These are phyloP conservation scores for Steatocranus sp. DNA, from an alignment of 2,797 vertebrate species.

Conservation along the genomic window DNA sequence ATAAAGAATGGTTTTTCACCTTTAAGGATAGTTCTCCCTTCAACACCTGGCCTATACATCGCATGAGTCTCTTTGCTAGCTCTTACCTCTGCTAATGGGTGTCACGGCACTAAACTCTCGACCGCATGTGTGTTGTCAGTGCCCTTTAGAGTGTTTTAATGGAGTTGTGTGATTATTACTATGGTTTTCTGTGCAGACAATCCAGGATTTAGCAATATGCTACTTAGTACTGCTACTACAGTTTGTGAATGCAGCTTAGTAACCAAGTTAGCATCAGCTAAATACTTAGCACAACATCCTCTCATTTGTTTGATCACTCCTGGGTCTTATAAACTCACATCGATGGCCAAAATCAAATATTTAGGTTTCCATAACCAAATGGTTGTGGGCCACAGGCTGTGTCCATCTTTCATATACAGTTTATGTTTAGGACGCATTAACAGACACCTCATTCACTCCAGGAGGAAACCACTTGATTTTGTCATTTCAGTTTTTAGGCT, in stretches of 20 bases:
- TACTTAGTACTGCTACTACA: not conserved
- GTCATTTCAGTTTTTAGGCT: not conserved
- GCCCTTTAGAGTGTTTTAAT: rapidly evolving
- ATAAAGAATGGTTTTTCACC: not conserved
- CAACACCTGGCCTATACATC: not conserved
- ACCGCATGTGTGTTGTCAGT: not conserved
- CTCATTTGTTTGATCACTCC: rapidly evolving
- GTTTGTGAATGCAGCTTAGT: not conserved
- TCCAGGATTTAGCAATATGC: not conserved
- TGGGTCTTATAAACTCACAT: not conserved
- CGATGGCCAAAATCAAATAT: rapidly evolving
- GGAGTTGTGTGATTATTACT: not conserved
- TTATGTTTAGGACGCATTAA: rapidly evolving
- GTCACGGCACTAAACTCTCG: not conserved
- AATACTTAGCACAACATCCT: not conserved
- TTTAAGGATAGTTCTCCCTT: not conserved
- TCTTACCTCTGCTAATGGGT: not conserved
- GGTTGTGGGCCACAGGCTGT: not conserved
- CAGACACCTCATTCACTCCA: rapidly evolving
- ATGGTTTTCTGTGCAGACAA: not conserved
- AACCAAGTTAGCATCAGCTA: not conserved
- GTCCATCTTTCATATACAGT: not conserved
- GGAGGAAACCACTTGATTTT: not conserved
- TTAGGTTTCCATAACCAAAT: not conserved
- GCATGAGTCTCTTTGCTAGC: not conserved